A percentile compares a stretch with the other conserved stretches of the same genome.
These are phyloP conservation scores for Seladonia tumulorum DNA, from an alignment of 2,888 invertebrate genomes.

Conservation along the genomic window DNA sequence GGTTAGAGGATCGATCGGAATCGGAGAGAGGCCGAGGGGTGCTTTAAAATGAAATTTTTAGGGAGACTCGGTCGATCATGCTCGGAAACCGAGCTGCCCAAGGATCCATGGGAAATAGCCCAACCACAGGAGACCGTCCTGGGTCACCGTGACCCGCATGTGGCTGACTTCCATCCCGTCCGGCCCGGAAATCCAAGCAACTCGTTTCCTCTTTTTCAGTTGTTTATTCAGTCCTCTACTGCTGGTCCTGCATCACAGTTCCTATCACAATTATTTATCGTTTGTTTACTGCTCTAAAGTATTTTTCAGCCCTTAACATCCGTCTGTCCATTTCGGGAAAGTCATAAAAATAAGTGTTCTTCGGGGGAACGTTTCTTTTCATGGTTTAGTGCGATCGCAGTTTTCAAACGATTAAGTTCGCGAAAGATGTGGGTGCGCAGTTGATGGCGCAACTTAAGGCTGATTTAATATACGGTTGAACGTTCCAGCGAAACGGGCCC, in stretches of 20 bases:
- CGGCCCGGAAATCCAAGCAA: not conserved
- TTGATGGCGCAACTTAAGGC: not conserved
- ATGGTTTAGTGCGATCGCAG: not conserved
- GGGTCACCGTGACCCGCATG: slow-evolving; percentile 1
- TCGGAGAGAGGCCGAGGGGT: not conserved
- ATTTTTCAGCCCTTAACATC: not conserved
- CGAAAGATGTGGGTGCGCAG: not conserved
- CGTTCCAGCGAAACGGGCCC: not conserved
- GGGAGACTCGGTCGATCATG: slow-evolving; percentile 7
- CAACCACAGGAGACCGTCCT: slow-evolving; percentile 4
- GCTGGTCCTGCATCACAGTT: not conserved
- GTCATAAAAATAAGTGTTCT: not conserved
- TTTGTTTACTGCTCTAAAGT: not conserved
- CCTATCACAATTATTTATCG: not conserved
- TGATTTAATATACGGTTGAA: slow-evolving; percentile 15
- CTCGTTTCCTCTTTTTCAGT: not conserved
- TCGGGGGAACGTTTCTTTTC: not conserved
- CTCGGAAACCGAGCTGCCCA: not conserved
- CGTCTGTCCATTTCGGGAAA: too few species aligned
- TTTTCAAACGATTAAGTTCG: not conserved
- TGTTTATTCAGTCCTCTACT: not conserved
- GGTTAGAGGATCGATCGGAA: slow-evolving; percentile 4
- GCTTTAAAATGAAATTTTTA: slow-evolving; percentile 9
- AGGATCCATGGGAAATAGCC: not conserved
- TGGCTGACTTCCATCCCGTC: not conserved